Base-by-base conservation (phyloP, 2,113 vertebrate genomes). In the Clinocottus analis region DNA sequence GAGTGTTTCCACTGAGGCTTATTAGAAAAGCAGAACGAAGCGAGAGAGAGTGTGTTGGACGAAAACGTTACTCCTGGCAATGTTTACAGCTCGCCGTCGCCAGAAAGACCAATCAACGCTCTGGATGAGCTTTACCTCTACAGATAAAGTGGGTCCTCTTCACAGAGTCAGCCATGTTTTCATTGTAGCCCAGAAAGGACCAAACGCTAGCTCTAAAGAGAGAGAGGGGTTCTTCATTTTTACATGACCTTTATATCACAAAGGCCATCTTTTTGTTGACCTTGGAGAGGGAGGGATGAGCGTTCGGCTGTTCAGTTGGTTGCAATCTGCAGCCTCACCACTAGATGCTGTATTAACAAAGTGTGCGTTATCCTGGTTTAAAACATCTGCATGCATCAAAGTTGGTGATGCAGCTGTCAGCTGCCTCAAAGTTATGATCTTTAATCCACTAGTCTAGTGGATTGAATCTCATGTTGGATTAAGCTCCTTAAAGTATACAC, bases 401-500 rank as follows among this genome's bases (percentile, higher is more conserved):
- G 53, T 27, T 3, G 53, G 23, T 13, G 53, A 23, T 27, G 1
- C 23, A 14, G 74, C 60, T 75, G 23, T 56, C 33, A 11, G 47
- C 61, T 69, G 13, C 62, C 43, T 25, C 23, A 33, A 73, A 25
- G 62, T 25, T 29, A 29, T 69, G 8, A 70, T 47, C 7, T 62
- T 45, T 29, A 25, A 23, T 53, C 41, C 19, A 31, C 35, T 63
- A 7, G 41, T 27, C 21, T 11, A 13, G 7, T 71, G 45, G 19
- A 16, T 21, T 4, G 11, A 45, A 82, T 67, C 14, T 60, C 29
- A 65, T 53, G 27, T 61, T 53, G 37, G 33, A 72, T 49, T 2
- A 3, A 43, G 12, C 35, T 66, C 77, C 16, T 25, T 25, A 33
- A 3, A 58, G 8, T 19, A 17, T 37, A 35, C 45, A 2, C n/a